Evolutionary conservation across 2,113 vertebrate genomes (phyloP).

Genomic region (Upupa epops): DNA sequence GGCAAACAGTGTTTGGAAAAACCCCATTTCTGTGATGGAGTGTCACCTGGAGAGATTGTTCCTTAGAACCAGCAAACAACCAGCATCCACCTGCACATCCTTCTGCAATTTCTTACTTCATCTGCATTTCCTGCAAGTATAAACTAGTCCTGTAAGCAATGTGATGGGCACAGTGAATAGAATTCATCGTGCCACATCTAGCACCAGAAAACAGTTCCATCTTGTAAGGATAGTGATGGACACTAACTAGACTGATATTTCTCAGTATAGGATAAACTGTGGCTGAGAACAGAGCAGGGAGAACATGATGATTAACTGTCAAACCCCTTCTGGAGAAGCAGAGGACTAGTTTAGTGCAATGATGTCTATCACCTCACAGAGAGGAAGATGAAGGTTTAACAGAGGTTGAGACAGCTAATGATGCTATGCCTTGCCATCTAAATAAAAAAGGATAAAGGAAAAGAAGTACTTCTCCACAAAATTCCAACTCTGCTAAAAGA

Average conservation of each 20-base stretch:
- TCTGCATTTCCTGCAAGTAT: not conserved
- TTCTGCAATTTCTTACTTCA: not conserved
- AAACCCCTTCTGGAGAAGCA: not conserved
- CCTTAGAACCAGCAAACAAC: not conserved
- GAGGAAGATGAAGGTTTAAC: not conserved
- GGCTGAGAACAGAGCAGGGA: not conserved
- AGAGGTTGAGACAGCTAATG: not conserved
- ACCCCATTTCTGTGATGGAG: not conserved
- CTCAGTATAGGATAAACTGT: not conserved
- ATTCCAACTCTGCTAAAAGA: not conserved
- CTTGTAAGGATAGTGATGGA: not conserved
- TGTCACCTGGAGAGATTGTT: conserved; percentile 12
- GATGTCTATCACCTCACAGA: not conserved
- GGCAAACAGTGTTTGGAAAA: not conserved
- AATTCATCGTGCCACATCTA: not conserved
- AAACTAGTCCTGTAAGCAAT: not conserved
- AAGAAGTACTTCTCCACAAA: not conserved
- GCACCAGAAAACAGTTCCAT: not conserved
- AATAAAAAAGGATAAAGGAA: not conserved
- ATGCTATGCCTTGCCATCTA: not conserved
- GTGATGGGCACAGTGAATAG: not conserved
- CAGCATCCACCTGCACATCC: not conserved
- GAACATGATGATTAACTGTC: not conserved
- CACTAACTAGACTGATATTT: not conserved
- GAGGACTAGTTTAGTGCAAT: not conserved